A percentile compares a stretch with the other conserved stretches of the same genome.
These are phyloP conservation scores for Onthophagus sagittarius DNA, from an alignment of 2,888 invertebrate species.

Conservation along the genomic window DNA sequence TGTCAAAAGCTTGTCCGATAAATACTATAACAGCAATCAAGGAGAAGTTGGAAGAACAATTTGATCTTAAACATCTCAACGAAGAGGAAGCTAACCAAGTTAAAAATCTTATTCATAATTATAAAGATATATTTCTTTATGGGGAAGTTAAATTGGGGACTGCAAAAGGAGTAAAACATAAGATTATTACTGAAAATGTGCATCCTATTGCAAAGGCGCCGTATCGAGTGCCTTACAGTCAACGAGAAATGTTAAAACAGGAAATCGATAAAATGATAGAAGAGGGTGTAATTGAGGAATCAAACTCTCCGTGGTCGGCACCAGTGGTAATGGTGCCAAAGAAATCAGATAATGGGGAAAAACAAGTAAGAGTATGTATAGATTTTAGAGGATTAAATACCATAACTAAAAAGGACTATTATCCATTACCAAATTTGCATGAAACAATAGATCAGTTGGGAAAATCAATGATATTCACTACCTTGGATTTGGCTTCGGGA, in stretches of 20 bases:
- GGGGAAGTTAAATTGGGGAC: background rate
- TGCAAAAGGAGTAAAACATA: conserved; percentile 4
- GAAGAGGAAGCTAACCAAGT: too few relatives aligned
- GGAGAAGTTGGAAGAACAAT: too few relatives aligned
- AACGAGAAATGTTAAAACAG: background rate
- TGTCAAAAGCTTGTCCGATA: too few relatives aligned
- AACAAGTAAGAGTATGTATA: conserved; percentile 13
- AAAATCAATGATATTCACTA: too few relatives aligned
- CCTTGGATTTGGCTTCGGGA: too few relatives aligned
- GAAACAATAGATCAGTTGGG: background rate
- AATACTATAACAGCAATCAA: too few relatives aligned
- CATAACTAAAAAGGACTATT: conserved; percentile 15
- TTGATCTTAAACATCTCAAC: too few relatives aligned
- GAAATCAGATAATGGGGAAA: background rate
- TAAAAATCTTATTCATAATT: background rate
- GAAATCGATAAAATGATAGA: conserved; percentile 8
- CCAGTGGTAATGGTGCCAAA: conserved; percentile 1
- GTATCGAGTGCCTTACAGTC: background rate
- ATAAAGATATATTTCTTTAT: background rate
- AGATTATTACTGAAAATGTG: conserved; percentile 1
- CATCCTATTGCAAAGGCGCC: background rate
- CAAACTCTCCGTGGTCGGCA: conserved; percentile 6
- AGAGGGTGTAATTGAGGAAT: background rate
- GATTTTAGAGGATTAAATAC: background rate
- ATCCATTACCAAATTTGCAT: conserved; percentile 10